Evolutionary conservation across 2,888 invertebrate species (phyloP).

Genomic region (Hyppa rectilinea): DNA sequence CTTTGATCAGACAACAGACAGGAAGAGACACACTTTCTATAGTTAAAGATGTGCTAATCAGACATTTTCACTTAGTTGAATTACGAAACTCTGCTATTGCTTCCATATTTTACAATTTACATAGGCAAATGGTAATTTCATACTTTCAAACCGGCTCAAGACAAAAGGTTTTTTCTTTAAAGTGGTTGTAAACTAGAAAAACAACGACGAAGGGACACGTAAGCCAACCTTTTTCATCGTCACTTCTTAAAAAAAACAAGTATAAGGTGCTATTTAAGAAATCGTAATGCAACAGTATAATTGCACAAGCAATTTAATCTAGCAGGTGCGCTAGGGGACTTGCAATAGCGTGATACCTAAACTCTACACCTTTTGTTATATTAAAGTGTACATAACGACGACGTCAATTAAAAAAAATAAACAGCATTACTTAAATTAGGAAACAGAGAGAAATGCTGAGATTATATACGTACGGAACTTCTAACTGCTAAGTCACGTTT

Average conservation of each 20-base stretch:
- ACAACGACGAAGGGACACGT: not conserved
- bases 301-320: slow-evolving; percentile 40
- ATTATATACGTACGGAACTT: not conserved
- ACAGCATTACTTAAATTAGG: slow-evolving; percentile 21
- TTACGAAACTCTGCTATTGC: not conserved
- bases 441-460: not conserved
- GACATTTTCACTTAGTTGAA: not conserved
- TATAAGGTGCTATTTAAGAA: slow-evolving; percentile 18
- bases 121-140: not conserved
- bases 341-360: slow-evolving; percentile 3
- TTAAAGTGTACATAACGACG: slow-evolving; percentile 24
- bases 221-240: not conserved
- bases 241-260: not conserved
- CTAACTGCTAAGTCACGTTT: slow-evolving; percentile 33
- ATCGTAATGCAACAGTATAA: slow-evolving; percentile 24
- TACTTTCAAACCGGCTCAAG: not conserved
- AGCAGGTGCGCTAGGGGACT: not conserved
- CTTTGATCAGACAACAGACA: too few relatives aligned
- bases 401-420: slow-evolving; percentile 20
- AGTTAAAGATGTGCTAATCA: not conserved
- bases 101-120: not conserved
- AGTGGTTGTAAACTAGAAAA: not conserved
- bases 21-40: slow-evolving; percentile 17
- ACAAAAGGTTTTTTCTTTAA: not conserved
- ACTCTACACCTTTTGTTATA: slow-evolving; percentile 22